phyloP scores from a whole-genome alignment of 2,797 vertebrate genomes.

The Pristis pectinata region DNA sequence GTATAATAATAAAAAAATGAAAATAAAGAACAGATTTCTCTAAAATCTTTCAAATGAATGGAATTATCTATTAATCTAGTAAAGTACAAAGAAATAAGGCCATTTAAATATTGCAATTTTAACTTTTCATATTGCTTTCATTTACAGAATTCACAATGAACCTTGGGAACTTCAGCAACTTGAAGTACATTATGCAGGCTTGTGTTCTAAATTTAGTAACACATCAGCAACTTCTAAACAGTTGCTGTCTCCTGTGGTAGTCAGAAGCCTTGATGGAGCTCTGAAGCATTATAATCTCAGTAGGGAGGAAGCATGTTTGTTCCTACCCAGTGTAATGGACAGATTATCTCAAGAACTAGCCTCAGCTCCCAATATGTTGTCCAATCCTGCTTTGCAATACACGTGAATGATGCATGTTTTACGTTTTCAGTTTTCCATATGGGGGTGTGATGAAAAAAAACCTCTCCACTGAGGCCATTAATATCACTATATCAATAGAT shows the following conservation, averaged over 20 bases:
- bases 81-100: neutral
- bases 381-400: neutral
- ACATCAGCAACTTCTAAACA: neutral
- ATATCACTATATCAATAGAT: neutral
- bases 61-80: neutral
- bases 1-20: neutral
- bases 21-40: neutral
- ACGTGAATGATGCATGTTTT: neutral
- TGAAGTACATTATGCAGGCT: neutral
- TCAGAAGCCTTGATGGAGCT: neutral
- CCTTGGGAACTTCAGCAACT: neutral
- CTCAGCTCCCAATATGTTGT: neutral
- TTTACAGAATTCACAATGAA: neutral
- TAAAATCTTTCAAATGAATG: neutral
- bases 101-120: slow-evolving; percentile 2
- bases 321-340: neutral
- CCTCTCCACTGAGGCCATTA: neutral
- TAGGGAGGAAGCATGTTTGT: neutral
- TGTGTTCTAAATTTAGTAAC: neutral
- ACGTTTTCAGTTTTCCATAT: neutral
- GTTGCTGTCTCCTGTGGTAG: neutral
- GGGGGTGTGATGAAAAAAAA: neutral
- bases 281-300: neutral
- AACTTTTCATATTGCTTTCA: neutral
- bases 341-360: neutral